phyloP scores from a whole-genome alignment of 2,888 invertebrate species.

The Nipponacmea schrenckii region DNA sequence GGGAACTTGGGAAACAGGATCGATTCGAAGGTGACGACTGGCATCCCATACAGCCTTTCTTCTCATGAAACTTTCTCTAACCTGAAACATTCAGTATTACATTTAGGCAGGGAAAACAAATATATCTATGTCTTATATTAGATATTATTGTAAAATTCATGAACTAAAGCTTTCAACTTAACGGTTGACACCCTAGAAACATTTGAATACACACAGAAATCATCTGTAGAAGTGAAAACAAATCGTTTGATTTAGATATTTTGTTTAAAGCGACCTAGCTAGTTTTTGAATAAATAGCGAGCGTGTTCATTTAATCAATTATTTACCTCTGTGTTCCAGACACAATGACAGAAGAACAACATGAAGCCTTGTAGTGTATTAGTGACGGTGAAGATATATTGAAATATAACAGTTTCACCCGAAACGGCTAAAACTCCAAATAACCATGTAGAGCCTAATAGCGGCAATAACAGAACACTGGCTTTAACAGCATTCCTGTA shows the following conservation, averaged over 20 bases:
- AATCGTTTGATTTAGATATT: too few species aligned
- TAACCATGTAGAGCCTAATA: constrained; percentile 50
- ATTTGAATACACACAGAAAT: too few species aligned
- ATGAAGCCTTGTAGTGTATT: constrained; percentile 52
- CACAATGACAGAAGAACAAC: constrained; percentile 47
- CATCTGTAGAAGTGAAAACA: too few species aligned
- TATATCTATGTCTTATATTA: too few species aligned
- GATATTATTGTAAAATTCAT: too few species aligned
- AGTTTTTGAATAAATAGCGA: too few species aligned
- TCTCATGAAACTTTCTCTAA: constrained; percentile 14
- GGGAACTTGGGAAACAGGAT: not conserved
- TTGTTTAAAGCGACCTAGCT: too few species aligned
- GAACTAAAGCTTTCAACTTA: too few species aligned
- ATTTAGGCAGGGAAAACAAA: too few species aligned
- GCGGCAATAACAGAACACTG: constrained; percentile 41
- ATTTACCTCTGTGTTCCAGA: constrained; percentile 36
- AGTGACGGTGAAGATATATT: constrained; percentile 46
- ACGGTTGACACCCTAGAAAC: too few species aligned
- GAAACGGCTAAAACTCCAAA: constrained; percentile 46
- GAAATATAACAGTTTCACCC: constrained; percentile 39
- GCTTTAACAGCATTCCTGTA: constrained; percentile 42
- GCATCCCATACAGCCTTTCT: constrained; percentile 16
- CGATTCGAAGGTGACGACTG: constrained; percentile 9
- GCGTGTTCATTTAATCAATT: too few species aligned
- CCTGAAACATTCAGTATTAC: not conserved